Evolutionary conservation across 2,797 vertebrate species (phyloP), one percentile per base, ranked within the genome.

Genomic region (Tokudaia muenninki): DNA sequence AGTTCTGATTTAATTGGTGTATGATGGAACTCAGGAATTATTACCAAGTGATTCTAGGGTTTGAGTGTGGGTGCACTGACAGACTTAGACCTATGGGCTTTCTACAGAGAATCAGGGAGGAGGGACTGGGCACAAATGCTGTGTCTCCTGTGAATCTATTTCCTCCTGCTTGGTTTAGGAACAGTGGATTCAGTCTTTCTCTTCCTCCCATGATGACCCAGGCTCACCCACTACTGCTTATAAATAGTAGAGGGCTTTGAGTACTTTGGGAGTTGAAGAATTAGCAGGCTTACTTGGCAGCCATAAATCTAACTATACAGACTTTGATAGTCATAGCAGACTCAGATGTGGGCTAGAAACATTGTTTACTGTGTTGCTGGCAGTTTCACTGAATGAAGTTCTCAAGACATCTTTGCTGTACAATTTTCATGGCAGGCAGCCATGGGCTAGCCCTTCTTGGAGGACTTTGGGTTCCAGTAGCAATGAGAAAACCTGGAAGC

Each of bases 401-500:
- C 47, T 80, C 47, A 83, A 86, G 89, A 50, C 41, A 8, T 52
- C 59, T 52, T 21, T 57, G 52, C 47, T 92, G 72, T 59, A 37
- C 87, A 47, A 47, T 13, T 29, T 50, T 19, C 22, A 44, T 61
- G 57, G 17, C 10, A 11, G n/a, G 90, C 17, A 55, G 44, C 37
- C 70, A 7, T 1, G 2, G 57, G 10, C 50, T 3, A 19, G 29
- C 29, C 37, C 47, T 47, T 47, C 21, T 47, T 21, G 0, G 0
- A 0, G 8, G 65, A 41, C 14, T 0, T 0, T 3, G n/a, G 13
- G 12, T 10, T 37, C 19, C 55, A 74, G 57, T 0, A 10, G 70
- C 37, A 55, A 10, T 50, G 41, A n/a, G 63, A 94, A 26, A 83
- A 37, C 10, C 59, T 61, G 41, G 41, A 8, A 50, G 24, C 2